These are phyloP conservation scores for Gephyroberyx darwinii DNA, from an alignment of 2,797 vertebrate genomes.

Conservation along the genomic window DNA sequence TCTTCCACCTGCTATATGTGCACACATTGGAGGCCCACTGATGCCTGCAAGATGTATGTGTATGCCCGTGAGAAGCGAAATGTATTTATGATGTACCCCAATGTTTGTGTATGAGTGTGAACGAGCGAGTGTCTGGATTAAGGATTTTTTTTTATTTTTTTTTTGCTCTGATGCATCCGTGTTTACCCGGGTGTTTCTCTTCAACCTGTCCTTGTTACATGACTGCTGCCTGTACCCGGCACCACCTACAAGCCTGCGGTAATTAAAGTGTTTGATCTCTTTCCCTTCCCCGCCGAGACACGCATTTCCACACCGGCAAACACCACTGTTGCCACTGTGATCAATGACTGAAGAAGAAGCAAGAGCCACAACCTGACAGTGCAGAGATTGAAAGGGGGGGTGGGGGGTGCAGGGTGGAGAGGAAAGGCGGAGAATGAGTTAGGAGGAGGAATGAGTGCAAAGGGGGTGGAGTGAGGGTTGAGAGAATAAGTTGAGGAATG, in stretches of 20 bases:
- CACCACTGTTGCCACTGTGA: constrained; percentile 74
- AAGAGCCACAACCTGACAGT: constrained; percentile 69
- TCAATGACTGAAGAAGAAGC: constrained; percentile 77
- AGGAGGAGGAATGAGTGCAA: constrained; percentile 53
- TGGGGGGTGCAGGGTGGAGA: constrained; percentile 10
- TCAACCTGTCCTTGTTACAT: constrained; percentile 75
- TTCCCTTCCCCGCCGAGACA: constrained; percentile 66
- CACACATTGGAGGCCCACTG: constrained; percentile 11
- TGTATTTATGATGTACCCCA: constrained; percentile 48
- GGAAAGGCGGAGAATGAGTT: constrained; percentile 46
- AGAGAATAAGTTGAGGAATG: constrained; percentile 52
- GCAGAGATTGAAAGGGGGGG: constrained; percentile 65
- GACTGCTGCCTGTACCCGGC: constrained; percentile 71
- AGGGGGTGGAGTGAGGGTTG: constrained; percentile 41
- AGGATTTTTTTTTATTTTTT: neutral
- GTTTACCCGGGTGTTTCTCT: constrained; percentile 53
- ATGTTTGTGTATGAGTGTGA: constrained; percentile 23
- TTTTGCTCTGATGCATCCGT: constrained; percentile 56
- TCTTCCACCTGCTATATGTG: neutral
- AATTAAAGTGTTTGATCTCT: constrained; percentile 86
- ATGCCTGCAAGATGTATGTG: constrained; percentile 43
- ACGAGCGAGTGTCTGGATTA: constrained; percentile 47
- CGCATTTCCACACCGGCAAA: constrained; percentile 71
- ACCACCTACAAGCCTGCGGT: constrained; percentile 78
- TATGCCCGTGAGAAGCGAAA: constrained; percentile 8